Percentiles rank a stretch among this genome's conserved stretches.
Evolutionary conservation across 2,797 vertebrate genomes (phyloP).

Genomic region (Picus viridis): DNA sequence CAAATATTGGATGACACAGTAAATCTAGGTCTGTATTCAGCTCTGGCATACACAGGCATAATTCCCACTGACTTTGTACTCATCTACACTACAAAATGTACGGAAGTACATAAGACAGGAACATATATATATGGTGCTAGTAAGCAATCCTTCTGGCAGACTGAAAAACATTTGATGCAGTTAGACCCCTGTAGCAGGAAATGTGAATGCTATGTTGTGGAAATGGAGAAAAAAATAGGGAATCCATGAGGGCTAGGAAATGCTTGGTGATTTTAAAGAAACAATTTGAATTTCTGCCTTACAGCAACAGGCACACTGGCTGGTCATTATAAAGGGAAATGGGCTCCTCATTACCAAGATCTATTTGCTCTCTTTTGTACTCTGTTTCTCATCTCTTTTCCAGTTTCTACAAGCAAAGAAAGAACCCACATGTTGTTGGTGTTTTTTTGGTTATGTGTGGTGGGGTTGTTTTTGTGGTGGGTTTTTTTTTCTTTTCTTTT

Average conservation of each 20-base stretch:
- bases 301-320: not conserved
- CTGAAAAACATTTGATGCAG: not conserved
- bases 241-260: not conserved
- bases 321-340: not conserved
- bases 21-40: slow-evolving; percentile 21
- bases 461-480: too few species aligned
- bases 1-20: slow-evolving; percentile 37
- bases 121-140: not conserved
- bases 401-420: slow-evolving; percentile 49
- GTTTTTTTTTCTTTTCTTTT: too few species aligned
- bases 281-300: slow-evolving; percentile 33
- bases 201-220: not conserved
- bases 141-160: not conserved
- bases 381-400: slow-evolving; percentile 35
- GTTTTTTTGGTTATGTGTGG: too few species aligned
- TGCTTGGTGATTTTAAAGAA: not conserved
- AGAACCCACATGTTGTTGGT: not conserved
- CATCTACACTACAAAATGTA: not conserved
- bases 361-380: slow-evolving; percentile 27
- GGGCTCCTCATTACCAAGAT: not conserved
- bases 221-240: slow-evolving; percentile 12
- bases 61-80: slow-evolving; percentile 1
- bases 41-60: not conserved
- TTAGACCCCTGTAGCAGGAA: slow-evolving; percentile 18
- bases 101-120: not conserved